Evolutionary conservation across 1,140 invertebrate genomes (phyloP).

Genomic region (Phymastichus coffea): DNA sequence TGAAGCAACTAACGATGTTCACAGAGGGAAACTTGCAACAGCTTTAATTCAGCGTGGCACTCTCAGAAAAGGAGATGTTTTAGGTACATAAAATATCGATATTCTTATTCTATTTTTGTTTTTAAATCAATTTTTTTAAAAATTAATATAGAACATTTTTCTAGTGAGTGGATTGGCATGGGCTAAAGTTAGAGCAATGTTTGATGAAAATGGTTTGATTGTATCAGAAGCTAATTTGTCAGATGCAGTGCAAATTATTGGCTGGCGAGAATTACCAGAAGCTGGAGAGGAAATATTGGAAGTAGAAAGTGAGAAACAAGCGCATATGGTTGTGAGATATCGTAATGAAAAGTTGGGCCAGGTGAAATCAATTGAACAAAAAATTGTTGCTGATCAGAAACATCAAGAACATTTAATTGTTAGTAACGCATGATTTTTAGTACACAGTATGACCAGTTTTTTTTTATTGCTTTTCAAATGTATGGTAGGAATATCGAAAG

Average conservation of each 20-base stretch:
- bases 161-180: constrained; percentile 76
- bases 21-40: constrained; percentile 83
- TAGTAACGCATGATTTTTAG: constrained; percentile 26
- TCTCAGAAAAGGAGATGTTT: constrained; percentile 73
- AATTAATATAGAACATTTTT: constrained; percentile 4
- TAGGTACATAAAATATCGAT: constrained; percentile 53
- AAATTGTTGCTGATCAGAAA: constrained; percentile 66
- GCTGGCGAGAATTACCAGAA: constrained; percentile 83
- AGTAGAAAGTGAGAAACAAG: constrained; percentile 75
- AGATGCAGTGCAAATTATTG: constrained; percentile 83
- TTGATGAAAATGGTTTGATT: constrained; percentile 72
- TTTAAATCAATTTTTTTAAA: background rate
- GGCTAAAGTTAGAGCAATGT: constrained; percentile 85
- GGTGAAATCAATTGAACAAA: constrained; percentile 63
- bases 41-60: constrained; percentile 88
- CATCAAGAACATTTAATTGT: constrained; percentile 64
- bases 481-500: constrained; percentile 64
- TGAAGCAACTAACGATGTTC: constrained; percentile 77
- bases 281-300: constrained; percentile 87
- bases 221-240: constrained; percentile 74
- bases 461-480: constrained; percentile 14
- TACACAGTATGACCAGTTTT: too few species aligned
- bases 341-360: constrained; percentile 61
- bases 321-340: constrained; percentile 68
- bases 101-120: background rate